A percentile compares a stretch with the other conserved stretches of the same genome.
phyloP scores from a whole-genome alignment of 1,140 invertebrate genomes.

The Achatina immaculata region DNA sequence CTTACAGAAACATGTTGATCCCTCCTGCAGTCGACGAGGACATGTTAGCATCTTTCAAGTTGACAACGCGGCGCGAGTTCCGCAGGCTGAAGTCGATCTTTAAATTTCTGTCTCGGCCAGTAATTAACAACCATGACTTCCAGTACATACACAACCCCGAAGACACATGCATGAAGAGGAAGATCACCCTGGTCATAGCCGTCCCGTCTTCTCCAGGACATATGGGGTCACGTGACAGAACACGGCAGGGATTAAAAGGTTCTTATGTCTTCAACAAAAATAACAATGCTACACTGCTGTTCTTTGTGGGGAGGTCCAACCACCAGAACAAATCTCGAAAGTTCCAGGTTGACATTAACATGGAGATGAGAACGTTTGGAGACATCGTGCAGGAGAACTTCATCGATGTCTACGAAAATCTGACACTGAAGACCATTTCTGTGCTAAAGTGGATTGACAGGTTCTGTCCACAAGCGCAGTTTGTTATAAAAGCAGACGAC shows the following conservation, averaged over 20 bases:
- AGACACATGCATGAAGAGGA: not conserved
- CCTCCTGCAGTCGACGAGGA: not conserved
- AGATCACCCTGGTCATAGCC: conserved; percentile 6
- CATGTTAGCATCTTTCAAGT: not conserved
- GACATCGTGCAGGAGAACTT: conserved; percentile 87
- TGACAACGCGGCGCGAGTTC: not conserved
- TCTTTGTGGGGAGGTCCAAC: conserved; percentile 46
- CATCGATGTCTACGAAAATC: conserved; percentile 83
- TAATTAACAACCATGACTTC: not conserved
- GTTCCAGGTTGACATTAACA: conserved; percentile 66
- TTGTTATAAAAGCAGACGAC: conserved; percentile 73
- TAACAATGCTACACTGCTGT: conserved; percentile 42
- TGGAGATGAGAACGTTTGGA: conserved; percentile 76
- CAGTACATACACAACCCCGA: conserved; percentile 8
- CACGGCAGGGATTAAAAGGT: conserved; percentile 45
- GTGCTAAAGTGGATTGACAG: conserved; percentile 83
- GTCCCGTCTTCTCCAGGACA: conserved; percentile 15
- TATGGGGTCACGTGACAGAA: not conserved
- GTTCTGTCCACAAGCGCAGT: conserved; percentile 75
- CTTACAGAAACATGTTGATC: not conserved
- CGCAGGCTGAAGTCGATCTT: not conserved
- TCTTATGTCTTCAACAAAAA: conserved; percentile 33
- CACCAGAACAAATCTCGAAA: conserved; percentile 59
- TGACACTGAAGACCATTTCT: conserved; percentile 89
- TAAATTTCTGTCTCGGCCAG: not conserved